Evolutionary conservation across 2,888 invertebrate genomes (phyloP).

Genomic region (Eupeodes luniger): DNA sequence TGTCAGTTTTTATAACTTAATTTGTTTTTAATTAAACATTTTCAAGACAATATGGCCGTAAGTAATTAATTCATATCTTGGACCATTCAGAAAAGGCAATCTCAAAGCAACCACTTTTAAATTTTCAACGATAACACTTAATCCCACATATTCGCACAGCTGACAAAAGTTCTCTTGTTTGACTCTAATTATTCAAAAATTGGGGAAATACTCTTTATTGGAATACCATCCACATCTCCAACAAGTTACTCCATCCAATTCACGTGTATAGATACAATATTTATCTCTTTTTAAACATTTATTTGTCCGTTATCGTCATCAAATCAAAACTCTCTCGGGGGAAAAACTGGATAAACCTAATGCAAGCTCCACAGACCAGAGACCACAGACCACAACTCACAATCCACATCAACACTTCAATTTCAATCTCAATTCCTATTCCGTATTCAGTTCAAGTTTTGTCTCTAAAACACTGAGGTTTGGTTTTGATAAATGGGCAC

Average conservation of each 20-base stretch:
- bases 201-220: background rate
- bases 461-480: constrained; percentile 62
- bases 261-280: background rate
- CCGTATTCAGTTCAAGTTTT: constrained; percentile 60
- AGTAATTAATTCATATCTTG: too few species aligned
- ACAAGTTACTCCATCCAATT: background rate
- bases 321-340: constrained; percentile 38
- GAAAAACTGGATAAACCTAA: constrained; percentile 44
- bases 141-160: background rate
- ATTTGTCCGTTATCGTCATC: background rate
- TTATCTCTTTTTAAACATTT: constrained; percentile 14
- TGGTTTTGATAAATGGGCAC: constrained; percentile 27
- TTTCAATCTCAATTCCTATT: background rate
- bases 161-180: background rate
- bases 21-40: too few species aligned
- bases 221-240: background rate
- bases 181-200: background rate
- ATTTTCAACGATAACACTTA: background rate
- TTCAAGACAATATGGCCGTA: too few species aligned
- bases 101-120: background rate
- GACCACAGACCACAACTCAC: background rate
- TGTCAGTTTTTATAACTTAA: too few species aligned
- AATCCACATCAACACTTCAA: background rate
- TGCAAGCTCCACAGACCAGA: constrained; percentile 48
- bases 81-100: too few species aligned